Base-by-base conservation (phyloP, 2,888 invertebrate genomes). In the Trissolcus brochymenae region DNA sequence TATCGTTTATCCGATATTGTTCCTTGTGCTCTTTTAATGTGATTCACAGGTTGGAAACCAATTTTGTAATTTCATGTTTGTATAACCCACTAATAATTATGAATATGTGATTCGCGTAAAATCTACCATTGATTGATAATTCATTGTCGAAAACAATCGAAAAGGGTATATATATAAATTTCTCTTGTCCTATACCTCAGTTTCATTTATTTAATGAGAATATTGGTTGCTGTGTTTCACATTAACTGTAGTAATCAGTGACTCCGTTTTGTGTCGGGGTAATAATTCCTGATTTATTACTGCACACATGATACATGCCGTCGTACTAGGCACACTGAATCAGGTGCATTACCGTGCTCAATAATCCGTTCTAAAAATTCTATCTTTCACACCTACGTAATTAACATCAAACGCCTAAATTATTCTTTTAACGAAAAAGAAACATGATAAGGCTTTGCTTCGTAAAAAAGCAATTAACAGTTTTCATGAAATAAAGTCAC, bases 241-340 rank as follows among this genome's bases (percentile, higher is more conserved):
- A 49, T 59, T 59, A 29, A 65, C 16, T 65, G 51, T 56, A 57
- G 64, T 56, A 70, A 71, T 57, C 62, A 64, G 62, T 72, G 59
- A 72, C 54, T 72, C 72, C 64, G 60, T 65, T 72, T 72, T 72
- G 72, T 50, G 65, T 60, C 50, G 54, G 60, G 65, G 72, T 60
- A 72, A 72, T 72, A 72, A 72, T 72, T 72, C 49, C 53, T 72
- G 72, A 72, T 72, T 72, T 72, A 72, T 72, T 65, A 60, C 72
- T 72, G 65, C 65, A 55, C 65, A 65, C 60, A 65, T 72, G 72
- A 72, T 72, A 66, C 66, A 73, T 61, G 50, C 53, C 40, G 19
- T 35, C 41, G 17, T 56, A 73, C 41, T 61, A 43, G 50, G 66
- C 56, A 40, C 61, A 66, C 66, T 61, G 60, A 60, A 66, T 73